phyloP scores from a whole-genome alignment of 1,140 invertebrate species.

The Monochamus saltuarius region DNA sequence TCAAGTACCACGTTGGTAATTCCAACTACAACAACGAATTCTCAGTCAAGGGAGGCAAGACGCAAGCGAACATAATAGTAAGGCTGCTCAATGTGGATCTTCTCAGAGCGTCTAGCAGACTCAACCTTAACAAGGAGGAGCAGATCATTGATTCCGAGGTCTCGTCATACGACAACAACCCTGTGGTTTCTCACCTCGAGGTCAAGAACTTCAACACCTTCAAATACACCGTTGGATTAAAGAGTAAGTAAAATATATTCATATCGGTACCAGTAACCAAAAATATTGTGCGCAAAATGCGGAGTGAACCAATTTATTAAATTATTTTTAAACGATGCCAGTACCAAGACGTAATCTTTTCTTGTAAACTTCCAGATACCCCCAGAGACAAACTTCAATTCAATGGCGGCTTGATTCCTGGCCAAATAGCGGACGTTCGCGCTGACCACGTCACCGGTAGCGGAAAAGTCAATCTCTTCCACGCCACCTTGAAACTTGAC shows the following conservation, averaged over 20 bases:
- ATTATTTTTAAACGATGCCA: too few species aligned
- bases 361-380: conserved; percentile 42
- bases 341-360: background rate
- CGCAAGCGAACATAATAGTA: conserved; percentile 52
- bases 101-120: conserved; percentile 53
- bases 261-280: background rate
- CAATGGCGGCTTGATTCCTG: conserved; percentile 59
- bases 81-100: conserved; percentile 58
- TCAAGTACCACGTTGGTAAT: conserved; percentile 14
- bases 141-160: conserved; percentile 57
- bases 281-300: background rate
- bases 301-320: too few species aligned
- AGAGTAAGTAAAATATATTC: conserved; percentile 51
- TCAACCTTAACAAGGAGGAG: conserved; percentile 53
- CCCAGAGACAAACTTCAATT: conserved; percentile 59
- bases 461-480: conserved; percentile 61
- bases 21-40: conserved; percentile 48
- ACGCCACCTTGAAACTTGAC: conserved; percentile 61
- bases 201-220: conserved; percentile 59
- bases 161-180: conserved; percentile 55
- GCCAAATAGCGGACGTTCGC: conserved; percentile 65
- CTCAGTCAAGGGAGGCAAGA: conserved; percentile 51
- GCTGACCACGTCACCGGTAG: conserved; percentile 58
- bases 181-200: conserved; percentile 54
- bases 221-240: conserved; percentile 54